Evolutionary conservation across 2,888 invertebrate species (phyloP), one percentile per base, ranked within the genome.

Genomic region (Eilema sororculum): DNA sequence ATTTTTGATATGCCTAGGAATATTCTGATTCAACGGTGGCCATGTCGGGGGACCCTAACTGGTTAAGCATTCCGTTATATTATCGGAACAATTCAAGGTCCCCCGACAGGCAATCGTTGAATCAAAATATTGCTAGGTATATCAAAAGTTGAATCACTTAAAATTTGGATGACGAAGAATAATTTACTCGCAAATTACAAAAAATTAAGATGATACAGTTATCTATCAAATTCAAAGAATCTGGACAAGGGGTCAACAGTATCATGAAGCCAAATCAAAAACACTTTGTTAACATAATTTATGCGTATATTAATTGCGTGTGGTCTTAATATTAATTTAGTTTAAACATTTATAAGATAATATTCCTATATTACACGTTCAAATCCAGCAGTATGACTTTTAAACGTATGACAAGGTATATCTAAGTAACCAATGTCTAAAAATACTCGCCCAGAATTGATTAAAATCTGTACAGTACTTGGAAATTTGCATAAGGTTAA

Each of bases 231-330:
- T 78, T 72, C 56, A 72, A 72, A 59, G 63, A 58, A 22, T 57
- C 9, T 59, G 74, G 76, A 72, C 76, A 78, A 78, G 30, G 81
- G 79, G 70, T 72, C 72, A 52, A 13, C 64, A 56, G 61, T 78
- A 79, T 81, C 76, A 74, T 80, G 72, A 76, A 67, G 25, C 24
- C 2, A 62, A 65, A 57, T 41, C 52, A 64, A 65, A 71, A 65
- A 69, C 65, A 69, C 71, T n/a, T 64, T 60, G 76, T 72, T 76
- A 20, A 73, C n/a, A 69, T 81, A 57, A 72, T 69, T 65, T 68
- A 69, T 67, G 58, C 68, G 56, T 56, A 73, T 64, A 61, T 68
- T 41, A 59, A 46, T 62, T 62, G 72, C 64, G 77, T 70, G 79
- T 77, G 79, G 81, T 75, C 77, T 68, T 56, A 20, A 62, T 46